Percentiles rank a stretch among this genome's conserved stretches.
phyloP scores from a whole-genome alignment of 2,888 invertebrate species.

The Tipula confusa region DNA sequence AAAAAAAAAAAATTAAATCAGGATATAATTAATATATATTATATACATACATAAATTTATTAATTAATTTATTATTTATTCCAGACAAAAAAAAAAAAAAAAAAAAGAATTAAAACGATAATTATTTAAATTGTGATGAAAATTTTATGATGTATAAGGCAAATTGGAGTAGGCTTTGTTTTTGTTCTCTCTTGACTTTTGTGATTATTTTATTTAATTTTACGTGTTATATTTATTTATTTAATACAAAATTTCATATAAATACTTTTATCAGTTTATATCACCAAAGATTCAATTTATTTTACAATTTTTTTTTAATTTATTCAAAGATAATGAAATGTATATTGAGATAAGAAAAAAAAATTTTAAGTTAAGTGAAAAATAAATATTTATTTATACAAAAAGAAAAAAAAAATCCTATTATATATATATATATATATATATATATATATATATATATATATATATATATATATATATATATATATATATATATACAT shows the following conservation, averaged over 20 bases:
- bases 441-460: too few species aligned
- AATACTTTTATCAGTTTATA: neutral
- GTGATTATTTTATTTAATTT: neutral
- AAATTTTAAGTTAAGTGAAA: neutral
- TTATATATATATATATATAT: too few species aligned
- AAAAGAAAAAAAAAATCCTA: too few species aligned
- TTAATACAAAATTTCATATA: neutral
- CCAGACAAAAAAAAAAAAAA: neutral
- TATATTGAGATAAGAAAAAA: neutral
- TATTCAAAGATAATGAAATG: neutral
- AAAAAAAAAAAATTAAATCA: neutral
- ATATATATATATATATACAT: neutral
- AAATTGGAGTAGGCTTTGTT: neutral
- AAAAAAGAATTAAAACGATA: too few species aligned
- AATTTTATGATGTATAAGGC: neutral
- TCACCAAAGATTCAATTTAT: neutral
- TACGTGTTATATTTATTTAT: neutral
- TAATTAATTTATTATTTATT: slow-evolving; percentile 15
- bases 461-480: too few species aligned
- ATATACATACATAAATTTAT: neutral
- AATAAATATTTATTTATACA: slow-evolving; percentile 25
- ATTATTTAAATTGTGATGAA: neutral
- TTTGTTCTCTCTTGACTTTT: neutral
- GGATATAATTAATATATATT: neutral
- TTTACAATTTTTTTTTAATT: neutral